Evolutionary conservation across 2,888 invertebrate genomes (phyloP), one percentile per base, ranked within the genome.

Genomic region (Myathropa florea): DNA sequence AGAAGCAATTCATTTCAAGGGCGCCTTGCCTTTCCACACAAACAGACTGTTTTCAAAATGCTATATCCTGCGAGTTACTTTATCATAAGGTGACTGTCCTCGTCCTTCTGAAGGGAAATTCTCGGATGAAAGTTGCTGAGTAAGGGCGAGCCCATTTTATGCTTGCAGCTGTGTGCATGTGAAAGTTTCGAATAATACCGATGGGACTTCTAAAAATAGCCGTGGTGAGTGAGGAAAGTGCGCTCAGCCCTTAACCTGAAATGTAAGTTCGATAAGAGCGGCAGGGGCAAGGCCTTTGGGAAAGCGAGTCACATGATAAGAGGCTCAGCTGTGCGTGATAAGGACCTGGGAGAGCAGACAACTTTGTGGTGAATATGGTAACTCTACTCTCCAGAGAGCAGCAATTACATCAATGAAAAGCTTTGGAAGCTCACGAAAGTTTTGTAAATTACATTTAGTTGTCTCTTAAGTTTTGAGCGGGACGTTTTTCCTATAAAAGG

Each of bases 121-220:
- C 33, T 7, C 6, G 1, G 7, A 9, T 9, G 10, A 6, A 6
- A 33, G 33, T 33, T 33, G 6, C n/a, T n/a, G n/a, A n/a, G n/a
- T n/a, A n/a, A n/a, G n/a, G 46, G 6, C 46, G n/a, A 46, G n/a
- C 61, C 36, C 26, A 24, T 2, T 26, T 24, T 10, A 24, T 23
- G 30, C 1, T 28, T 71, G 76, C 81, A 14, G 33, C 4, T 26
- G 14, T 36, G 4, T 36, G 33, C n/a, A 14, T 21, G 23, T 68
- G 65, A 46, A n/a, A n/a, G 14, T 14, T 59, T 59, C 23, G 24
- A 9, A 23, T 10, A 46, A 18, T 23, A 68, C 26, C 57, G 55
- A 68, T 68, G 59, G 21, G 59, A 70, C 59, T 71, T 85, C 81
- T 72, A 85, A 81, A 85, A 73, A 85, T 81, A 85, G 53, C 12